A percentile compares a stretch with the other conserved stretches of the same genome.
These are phyloP conservation scores for Amphibalanus amphitrite DNA, from an alignment of 1,140 invertebrate species.

Conservation along the genomic window DNA sequence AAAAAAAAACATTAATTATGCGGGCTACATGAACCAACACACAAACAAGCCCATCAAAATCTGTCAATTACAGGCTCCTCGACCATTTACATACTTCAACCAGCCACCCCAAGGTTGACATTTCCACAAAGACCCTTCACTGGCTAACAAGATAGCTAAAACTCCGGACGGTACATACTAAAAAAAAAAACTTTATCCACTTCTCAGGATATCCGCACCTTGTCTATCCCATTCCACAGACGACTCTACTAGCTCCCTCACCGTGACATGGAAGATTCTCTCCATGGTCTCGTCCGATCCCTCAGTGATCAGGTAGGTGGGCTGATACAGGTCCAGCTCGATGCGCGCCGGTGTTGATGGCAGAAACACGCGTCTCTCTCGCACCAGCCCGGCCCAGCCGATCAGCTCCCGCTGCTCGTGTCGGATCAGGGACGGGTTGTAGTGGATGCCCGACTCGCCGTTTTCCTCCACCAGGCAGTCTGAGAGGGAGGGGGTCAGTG, in stretches of 20 bases:
- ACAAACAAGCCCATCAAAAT: too few species aligned
- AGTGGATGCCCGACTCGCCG: conserved; percentile 67
- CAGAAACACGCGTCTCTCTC: neutral
- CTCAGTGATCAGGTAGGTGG: conserved; percentile 54
- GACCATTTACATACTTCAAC: too few species aligned
- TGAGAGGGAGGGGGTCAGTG: conserved; percentile 10
- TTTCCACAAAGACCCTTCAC: too few species aligned
- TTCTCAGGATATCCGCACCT: too few species aligned
- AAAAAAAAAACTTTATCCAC: too few species aligned
- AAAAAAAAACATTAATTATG: too few species aligned
- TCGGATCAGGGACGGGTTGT: conserved; percentile 72
- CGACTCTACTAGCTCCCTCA: neutral
- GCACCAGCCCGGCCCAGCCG: conserved; percentile 54
- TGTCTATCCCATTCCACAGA: too few species aligned
- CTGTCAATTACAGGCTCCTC: too few species aligned
- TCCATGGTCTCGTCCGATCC: conserved; percentile 12
- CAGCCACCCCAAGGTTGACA: too few species aligned
- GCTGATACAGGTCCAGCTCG: conserved; percentile 49
- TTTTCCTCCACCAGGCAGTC: conserved; percentile 64
- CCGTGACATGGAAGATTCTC: neutral
- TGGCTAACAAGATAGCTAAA: too few species aligned
- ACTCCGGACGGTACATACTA: too few species aligned
- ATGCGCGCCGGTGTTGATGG: conserved; percentile 30
- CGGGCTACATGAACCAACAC: too few species aligned
- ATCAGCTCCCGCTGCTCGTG: conserved; percentile 74